Evolutionary conservation across 2,888 invertebrate species (phyloP), one percentile per base, ranked within the genome.

Genomic region (Plemyria rubiginata): DNA sequence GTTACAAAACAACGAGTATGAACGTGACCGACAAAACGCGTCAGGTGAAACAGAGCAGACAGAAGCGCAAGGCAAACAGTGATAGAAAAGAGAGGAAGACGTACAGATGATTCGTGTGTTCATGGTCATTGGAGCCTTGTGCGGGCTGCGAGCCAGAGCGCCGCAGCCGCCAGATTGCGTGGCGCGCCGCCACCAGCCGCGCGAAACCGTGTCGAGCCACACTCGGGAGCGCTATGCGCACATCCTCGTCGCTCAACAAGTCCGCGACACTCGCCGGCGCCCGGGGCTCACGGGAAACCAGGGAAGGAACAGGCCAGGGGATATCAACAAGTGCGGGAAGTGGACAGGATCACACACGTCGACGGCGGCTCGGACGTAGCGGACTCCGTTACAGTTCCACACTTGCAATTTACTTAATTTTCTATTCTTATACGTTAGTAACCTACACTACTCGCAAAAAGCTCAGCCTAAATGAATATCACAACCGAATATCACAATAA

Each of bases 201-300:
- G 94, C 95, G 88, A 95, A 94, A 77, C 94, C 94, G 94, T 95
- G 94, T 77, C 94, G 94, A 93, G 95, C 95, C 95, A 95, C 94
- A 78, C 81, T 92, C 82, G 84, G 74, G 80, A 80, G 85, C 89
- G 85, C 89, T 88, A 87, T 73, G 73, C 86, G 88, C 88, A 86
- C 87, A 86, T 88, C 72, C 79, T 76, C 78, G 77, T 16, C 32
- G 77, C 72, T 80, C 82, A 84, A 86, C 86, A 84, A 86, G 84
- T 82, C 77, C 76, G 75, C 80, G 78, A 65, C 51, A 61, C 60
- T 76, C 76, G 69, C 75, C 65, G 66, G 73, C 70, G 68, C 59
- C 70, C 62, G 67, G 75, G 75, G 71, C 74, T 73, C 70, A 75
- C 76, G 76, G 80, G 82, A 81, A 84, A 81, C 81, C 80, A 76